A percentile compares a stretch with the other conserved stretches of the same genome.
These are phyloP conservation scores for Bufo bufo DNA, from an alignment of 2,113 vertebrate genomes.

Conservation along the genomic window DNA sequence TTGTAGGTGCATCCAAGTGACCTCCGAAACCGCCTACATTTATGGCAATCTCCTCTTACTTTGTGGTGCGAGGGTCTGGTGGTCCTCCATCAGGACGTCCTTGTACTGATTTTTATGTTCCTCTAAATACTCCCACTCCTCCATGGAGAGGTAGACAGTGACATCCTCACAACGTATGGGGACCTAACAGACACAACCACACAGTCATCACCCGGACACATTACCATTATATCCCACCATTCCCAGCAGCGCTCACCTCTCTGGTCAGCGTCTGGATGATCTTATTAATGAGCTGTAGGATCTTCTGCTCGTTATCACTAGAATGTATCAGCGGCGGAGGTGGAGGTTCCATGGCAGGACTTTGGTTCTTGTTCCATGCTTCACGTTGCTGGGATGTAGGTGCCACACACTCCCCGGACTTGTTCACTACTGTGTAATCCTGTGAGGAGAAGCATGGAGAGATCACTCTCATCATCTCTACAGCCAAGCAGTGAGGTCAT, in stretches of 20 bases:
- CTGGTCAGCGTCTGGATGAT: background rate
- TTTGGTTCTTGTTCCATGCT: background rate
- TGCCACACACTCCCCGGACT: background rate
- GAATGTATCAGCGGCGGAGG: background rate
- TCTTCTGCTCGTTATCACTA: background rate
- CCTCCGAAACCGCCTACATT: background rate
- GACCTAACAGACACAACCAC: background rate
- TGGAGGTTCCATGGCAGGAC: background rate
- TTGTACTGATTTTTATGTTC: background rate
- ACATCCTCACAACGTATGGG: background rate
- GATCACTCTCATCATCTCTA: background rate
- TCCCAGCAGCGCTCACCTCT: constrained; percentile 1
- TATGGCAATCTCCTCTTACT: background rate
- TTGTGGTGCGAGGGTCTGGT: background rate
- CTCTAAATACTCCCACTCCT: background rate
- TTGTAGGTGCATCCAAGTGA: background rate
- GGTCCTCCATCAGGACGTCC: background rate
- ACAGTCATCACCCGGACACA: background rate
- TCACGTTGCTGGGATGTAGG: background rate
- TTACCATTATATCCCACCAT: background rate
- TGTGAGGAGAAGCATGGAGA: background rate
- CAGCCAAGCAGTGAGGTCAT: background rate
- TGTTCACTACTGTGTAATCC: background rate
- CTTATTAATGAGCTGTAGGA: background rate
- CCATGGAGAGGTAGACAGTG: background rate